Conservation (phyloP, 2,888 invertebrate genomes). For the Mesorhabditis belari region DNA sequence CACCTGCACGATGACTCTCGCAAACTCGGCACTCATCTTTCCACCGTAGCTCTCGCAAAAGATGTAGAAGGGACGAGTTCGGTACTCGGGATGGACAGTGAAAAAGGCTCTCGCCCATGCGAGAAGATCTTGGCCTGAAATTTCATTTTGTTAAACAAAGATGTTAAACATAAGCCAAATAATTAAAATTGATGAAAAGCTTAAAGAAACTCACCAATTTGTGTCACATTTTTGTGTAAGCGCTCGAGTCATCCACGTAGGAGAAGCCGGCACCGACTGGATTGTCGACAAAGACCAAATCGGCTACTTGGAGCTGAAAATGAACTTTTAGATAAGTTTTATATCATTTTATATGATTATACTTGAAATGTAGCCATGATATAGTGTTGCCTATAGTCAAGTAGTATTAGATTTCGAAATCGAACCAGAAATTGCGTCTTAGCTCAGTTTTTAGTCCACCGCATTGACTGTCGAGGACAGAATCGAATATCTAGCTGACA, state of each 20-base stretch:
- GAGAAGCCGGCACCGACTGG: conserved; percentile 78
- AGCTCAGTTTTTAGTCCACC: no score
- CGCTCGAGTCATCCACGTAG: conserved; percentile 60
- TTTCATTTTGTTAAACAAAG: no score
- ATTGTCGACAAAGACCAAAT: conserved; percentile 73
- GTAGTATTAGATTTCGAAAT: no score
- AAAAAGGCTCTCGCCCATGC: conserved; percentile 69
- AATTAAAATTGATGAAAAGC: background rate
- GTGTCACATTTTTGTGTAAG: conserved; percentile 53
- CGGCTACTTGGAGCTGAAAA: background rate
- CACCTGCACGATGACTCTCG: conserved; percentile 57
- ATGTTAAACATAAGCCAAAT: background rate
- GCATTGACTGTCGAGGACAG: no score
- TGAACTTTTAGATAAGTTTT: no score
- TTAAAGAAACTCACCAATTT: conserved; percentile 56
- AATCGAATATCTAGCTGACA: no score
- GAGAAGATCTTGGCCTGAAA: conserved; percentile 64
- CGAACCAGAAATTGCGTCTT: no score
- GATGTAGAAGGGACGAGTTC: conserved; percentile 70
- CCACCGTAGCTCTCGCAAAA: conserved; percentile 87
- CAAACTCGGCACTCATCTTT: conserved; percentile 82
- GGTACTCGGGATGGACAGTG: conserved; percentile 65
- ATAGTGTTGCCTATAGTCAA: no score
- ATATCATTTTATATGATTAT: no score
- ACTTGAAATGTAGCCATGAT: no score